These are phyloP conservation scores for Lepidostoma basale DNA, from an alignment of 1,140 invertebrate genomes.

Conservation along the genomic window DNA sequence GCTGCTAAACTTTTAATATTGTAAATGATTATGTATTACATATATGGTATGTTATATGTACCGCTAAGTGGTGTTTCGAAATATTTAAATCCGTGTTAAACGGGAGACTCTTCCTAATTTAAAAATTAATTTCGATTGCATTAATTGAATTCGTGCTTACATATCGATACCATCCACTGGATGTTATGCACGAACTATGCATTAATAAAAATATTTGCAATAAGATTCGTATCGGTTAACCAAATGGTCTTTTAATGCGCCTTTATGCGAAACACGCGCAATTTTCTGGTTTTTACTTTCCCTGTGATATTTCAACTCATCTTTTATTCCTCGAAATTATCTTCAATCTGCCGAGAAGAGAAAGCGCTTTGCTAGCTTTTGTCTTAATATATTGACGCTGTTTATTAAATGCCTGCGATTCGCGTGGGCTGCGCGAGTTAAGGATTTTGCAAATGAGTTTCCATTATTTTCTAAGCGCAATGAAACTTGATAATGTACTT, in stretches of 20 bases:
- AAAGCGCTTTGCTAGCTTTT: constrained; percentile 10
- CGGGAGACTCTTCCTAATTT: too few relatives aligned
- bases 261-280: not conserved
- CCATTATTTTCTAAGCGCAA: not conserved
- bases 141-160: too few relatives aligned
- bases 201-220: too few relatives aligned
- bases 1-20: too few relatives aligned
- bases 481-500: not conserved
- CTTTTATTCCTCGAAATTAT: not conserved
- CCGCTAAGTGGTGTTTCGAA: too few relatives aligned
- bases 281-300: constrained; percentile 1
- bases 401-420: not conserved
- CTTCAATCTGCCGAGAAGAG: not conserved
- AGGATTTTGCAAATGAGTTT: not conserved
- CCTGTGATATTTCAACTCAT: not conserved
- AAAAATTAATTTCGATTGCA: too few relatives aligned
- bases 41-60: too few relatives aligned
- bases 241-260: not conserved
- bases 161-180: too few relatives aligned
- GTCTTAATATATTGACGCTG: not conserved
- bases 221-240: not conserved
- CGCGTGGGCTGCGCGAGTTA: not conserved
- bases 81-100: too few relatives aligned
- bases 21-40: too few relatives aligned
- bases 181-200: too few relatives aligned